Evolutionary conservation across 2,888 invertebrate species (phyloP), one percentile per base, ranked within the genome.

Genomic region (Melikaiella ostensackeni): DNA sequence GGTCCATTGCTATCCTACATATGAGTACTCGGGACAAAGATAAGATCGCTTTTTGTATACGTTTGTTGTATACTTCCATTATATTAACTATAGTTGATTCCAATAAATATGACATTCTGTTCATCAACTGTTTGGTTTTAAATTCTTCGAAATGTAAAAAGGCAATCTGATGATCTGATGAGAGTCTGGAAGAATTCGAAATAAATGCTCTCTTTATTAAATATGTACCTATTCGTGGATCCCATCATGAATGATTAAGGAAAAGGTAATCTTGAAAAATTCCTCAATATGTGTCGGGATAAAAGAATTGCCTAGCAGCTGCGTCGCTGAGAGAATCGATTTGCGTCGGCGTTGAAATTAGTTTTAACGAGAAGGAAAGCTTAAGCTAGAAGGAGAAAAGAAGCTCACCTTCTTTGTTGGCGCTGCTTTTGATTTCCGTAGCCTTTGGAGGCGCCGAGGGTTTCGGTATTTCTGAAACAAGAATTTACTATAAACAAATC

Each of bases 401-500:
- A 61, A 74, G 70, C 93, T 95, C 92, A 96, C 96, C 95, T 92
- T 96, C 95, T 94, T 95, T 95, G 90, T 95, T 95, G 70, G 95
- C 93, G 87, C 92, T 94, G 92, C 95, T 95, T 90, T 95, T 95
- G 93, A 95, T 95, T 92, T 96, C 96, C 76, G 95, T 96, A 82
- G 96, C 95, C 93, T 96, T 95, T 80, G 97, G 96, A 82, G 97
- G 95, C 78, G 95, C 95, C 80, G 97, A 97, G 78, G 97, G 97
- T 94, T 96, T 95, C 76, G 96, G 97, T 90, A 97, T 97, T 94
- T 97, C 97, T 97, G 94, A 82, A 93, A 93, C 79, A 86, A 38
- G 38, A 35, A 64, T 64, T 42, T 55, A 55, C 50, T 55, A 9
- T 55, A 21, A 55, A 21, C 21, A 21, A 55, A n/a, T 55, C n/a